Base-by-base conservation (phyloP, 2,888 invertebrate species). In the Cheiracanthium punctorium region DNA sequence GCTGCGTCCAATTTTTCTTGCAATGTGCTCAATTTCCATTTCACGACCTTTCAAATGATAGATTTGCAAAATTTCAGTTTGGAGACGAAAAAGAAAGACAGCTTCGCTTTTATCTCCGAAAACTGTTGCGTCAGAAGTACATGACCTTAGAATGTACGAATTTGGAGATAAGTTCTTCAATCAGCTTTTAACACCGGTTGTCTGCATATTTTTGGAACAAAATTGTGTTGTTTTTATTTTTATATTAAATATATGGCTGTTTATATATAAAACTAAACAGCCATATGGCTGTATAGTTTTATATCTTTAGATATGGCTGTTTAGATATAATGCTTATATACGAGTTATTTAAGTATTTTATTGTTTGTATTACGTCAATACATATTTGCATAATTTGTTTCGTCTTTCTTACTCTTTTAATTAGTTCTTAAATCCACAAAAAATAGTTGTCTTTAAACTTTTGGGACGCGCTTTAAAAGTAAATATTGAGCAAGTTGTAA, bases 1-100 rank as follows among this genome's bases (percentile, higher is more conserved):
- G 52, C 52, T 52, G n/a, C 52, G n/a, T n/a, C n/a, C n/a, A 52
- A 52, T 52, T 52, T 52, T 52, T 17, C 24, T 52, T 52, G 24
- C 52, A 52, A 52, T 52, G 17, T 20, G 7, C 52, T 8, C 52
- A 17, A 52, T 20, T 52, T 20, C 14, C 52, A 17, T 20, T 52
- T 17, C 52, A 52, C 52, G 28, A 58, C 0, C 58, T 58, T 58
- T 58, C 20, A n/a, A 58, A 58, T 4, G n/a, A 58, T 58, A 58
- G 20, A 58, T 58, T 58, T 58, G 4, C 58, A n/a, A n/a, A 58
- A 58, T 58, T 20, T 52, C 52, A 20, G 5, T 52, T 52, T n/a
- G 5, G 7, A 52, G 52, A 8, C 52, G 52, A 20, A 52, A 52
- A 52, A n/a, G 52, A 52, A 52, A 52, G 52, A 52, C 52, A 52